Evolutionary conservation across 2,113 vertebrate species (phyloP), one percentile per base, ranked within the genome.

Genomic region (Steatornis caripensis): DNA sequence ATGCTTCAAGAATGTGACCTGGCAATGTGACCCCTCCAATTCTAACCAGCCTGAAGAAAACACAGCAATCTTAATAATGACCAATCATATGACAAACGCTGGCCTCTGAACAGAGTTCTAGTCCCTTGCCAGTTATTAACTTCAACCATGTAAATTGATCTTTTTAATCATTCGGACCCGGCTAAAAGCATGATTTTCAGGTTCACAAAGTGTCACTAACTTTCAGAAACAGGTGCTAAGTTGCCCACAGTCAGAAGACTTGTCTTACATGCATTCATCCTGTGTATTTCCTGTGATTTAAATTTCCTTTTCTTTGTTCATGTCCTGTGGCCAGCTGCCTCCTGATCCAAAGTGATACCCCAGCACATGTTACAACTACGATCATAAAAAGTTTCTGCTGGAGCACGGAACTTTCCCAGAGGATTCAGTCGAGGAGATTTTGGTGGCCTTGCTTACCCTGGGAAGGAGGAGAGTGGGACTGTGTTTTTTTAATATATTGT

Each of bases 261-360:
- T 14, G 4, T 81, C 85, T 87, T 72, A 89, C 62, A 21, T 30
- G 39, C 58, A 91, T 76, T 64, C 74, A 80, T 84, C 41, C 54
- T 39, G 45, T 10, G 20, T 34, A 71, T 27, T 57, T 90, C 80
- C 70, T 76, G 82, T 29, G 18, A 84, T 34, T 84, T 79, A 57
- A 15, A 87, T 86, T 66, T 66, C 39, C 58, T 93, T 91, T 93
- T 85, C 89, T 66, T 72, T 36, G 82, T 34, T 69, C 64, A 49
- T 29, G 62, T 94, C 93, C 96, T 78, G 70, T 87, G 87, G 93
- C 84, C 96, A 95, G 75, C 66, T 87, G 84, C 79, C 64, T 85
- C 61, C 51, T 46, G 64, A 69, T 94, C 90, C 84, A 71, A 91
- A 84, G 84, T 55, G 90, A 94, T 48, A 85, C 62, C 53, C 70